A percentile compares a stretch with the other conserved stretches of the same genome.
Conservation (phyloP, 1,140 invertebrate species). For the Drusus annulatus region DNA sequence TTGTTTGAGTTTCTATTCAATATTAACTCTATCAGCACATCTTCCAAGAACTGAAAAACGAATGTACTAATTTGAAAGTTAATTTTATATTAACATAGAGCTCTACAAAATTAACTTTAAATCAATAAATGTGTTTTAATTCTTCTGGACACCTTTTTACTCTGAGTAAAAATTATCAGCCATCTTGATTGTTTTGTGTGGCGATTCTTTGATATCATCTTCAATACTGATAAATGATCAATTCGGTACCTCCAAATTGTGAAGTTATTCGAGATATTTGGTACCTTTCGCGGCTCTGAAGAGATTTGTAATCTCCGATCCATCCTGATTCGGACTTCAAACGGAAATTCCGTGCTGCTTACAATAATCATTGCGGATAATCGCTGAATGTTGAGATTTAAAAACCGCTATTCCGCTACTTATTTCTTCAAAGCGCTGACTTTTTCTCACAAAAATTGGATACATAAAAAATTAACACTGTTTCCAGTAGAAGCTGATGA, state of each 20-base stretch:
- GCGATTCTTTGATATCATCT: slow-evolving; percentile 27
- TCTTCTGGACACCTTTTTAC: neutral
- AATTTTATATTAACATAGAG: too few relatives aligned
- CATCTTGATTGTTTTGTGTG: neutral
- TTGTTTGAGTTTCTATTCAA: too few relatives aligned
- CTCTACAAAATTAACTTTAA: too few relatives aligned
- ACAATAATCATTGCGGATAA: neutral
- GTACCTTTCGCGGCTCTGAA: neutral
- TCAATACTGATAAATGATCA: slow-evolving; percentile 31
- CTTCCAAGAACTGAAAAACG: too few relatives aligned
- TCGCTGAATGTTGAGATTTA: neutral
- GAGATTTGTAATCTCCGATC: neutral
- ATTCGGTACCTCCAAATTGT: slow-evolving; percentile 5
- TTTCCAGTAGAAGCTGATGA: neutral
- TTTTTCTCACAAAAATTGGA: neutral
- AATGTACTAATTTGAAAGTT: too few relatives aligned
- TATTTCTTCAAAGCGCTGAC: slow-evolving; percentile 1
- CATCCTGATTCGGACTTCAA: neutral
- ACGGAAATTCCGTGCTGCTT: neutral
- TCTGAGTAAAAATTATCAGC: neutral
- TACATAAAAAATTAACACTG: neutral
- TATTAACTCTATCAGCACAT: too few relatives aligned
- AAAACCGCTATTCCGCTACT: neutral
- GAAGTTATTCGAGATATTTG: neutral
- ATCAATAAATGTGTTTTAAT: too few relatives aligned